Evolutionary conservation across 2,113 vertebrate genomes (phyloP).

Genomic region (Regulus satrapa): DNA sequence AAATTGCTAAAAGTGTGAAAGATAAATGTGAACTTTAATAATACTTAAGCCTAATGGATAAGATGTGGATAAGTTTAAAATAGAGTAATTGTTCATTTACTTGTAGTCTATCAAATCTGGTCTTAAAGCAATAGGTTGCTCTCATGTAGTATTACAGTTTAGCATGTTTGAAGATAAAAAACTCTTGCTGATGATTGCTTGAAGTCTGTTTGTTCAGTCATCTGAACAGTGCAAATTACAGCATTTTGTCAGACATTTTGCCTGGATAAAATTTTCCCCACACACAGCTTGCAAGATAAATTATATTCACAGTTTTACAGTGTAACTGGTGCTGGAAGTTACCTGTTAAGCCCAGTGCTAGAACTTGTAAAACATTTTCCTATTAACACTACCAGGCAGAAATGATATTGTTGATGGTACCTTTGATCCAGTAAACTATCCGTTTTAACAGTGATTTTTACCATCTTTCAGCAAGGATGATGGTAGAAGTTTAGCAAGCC

Average conservation of each 20-base stretch:
- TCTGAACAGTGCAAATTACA: constrained; percentile 73
- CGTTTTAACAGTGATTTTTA: constrained; percentile 66
- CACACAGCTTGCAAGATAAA: constrained; percentile 62
- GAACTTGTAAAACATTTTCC: constrained; percentile 71
- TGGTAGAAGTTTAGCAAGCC: constrained; percentile 64
- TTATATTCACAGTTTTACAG: constrained; percentile 59
- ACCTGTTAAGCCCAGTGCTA: constrained; percentile 63
- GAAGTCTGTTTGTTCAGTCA: constrained; percentile 69
- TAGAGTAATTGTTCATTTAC: constrained; percentile 57
- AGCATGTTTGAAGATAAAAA: constrained; percentile 60
- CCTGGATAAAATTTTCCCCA: constrained; percentile 64
- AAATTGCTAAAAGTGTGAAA: constrained; percentile 54
- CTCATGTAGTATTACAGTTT: constrained; percentile 48
- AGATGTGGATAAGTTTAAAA: constrained; percentile 59
- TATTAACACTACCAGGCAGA: constrained; percentile 60
- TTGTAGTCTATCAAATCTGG: constrained; percentile 54
- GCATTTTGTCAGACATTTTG: constrained; percentile 71
- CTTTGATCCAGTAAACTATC: constrained; percentile 69
- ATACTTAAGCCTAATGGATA: constrained; percentile 61
- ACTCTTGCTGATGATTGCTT: constrained; percentile 61
- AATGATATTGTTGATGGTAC: constrained; percentile 67
- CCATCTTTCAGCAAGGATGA: constrained; percentile 57
- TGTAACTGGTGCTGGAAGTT: constrained; percentile 58
- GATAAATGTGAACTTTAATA: constrained; percentile 40
- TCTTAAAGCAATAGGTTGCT: constrained; percentile 56